phyloP scores from a whole-genome alignment of 2,888 invertebrate species.

The Drosophila aldrichi region DNA sequence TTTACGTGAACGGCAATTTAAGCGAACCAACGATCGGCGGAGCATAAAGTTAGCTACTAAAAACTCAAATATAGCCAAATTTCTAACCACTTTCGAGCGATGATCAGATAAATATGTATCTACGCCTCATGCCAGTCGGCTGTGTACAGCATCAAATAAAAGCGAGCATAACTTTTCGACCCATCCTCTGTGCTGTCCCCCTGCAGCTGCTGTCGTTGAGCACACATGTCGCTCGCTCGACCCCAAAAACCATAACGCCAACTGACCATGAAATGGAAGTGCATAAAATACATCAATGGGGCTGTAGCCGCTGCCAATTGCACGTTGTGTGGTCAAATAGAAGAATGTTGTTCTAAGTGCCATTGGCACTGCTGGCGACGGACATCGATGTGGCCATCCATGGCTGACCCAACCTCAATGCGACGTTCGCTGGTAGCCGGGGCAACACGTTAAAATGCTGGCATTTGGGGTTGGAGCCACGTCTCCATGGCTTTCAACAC shows the following conservation, averaged over 20 bases:
- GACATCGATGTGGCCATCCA: constrained; percentile 27
- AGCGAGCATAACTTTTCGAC: not conserved
- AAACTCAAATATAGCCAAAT: constrained; percentile 6
- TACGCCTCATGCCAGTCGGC: not conserved
- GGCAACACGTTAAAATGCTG: constrained; percentile 26
- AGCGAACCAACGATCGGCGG: constrained; percentile 22
- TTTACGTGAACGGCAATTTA: constrained; percentile 50
- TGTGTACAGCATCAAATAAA: constrained; percentile 9
- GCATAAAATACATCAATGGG: constrained; percentile 73
- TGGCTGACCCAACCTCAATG: constrained; percentile 9
- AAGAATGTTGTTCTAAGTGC: constrained; percentile 44
- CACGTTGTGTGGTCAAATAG: constrained; percentile 74
- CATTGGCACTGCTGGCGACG: constrained; percentile 27
- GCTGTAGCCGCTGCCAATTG: constrained; percentile 68
- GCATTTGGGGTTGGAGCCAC: not conserved
- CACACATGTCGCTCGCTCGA: constrained; percentile 60
- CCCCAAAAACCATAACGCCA: constrained; percentile 67
- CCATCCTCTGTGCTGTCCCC: not conserved
- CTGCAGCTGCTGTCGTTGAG: constrained; percentile 45
- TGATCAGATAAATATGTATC: constrained; percentile 1
- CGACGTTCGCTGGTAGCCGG: constrained; percentile 33
- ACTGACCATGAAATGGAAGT: constrained; percentile 80
- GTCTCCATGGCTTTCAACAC: constrained; percentile 7
- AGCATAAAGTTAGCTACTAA: constrained; percentile 3
- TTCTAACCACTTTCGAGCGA: not conserved